Evolutionary conservation across 2,888 invertebrate genomes (phyloP).

Genomic region (Campopleginae sp.): DNA sequence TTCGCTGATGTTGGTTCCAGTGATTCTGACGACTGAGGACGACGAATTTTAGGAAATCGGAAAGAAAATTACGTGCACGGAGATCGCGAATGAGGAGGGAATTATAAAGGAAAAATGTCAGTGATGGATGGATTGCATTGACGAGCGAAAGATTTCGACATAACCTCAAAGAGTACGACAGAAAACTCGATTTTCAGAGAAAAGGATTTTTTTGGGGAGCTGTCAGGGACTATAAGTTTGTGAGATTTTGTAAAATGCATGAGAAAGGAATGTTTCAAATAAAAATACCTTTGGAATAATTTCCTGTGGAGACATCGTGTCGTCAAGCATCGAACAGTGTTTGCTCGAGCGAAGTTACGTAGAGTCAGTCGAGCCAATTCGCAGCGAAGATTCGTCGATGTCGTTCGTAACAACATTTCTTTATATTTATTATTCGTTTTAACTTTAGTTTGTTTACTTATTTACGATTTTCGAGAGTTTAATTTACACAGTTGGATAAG

Average conservation of each 20-base stretch:
- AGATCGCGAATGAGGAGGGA: slow-evolving; percentile 24
- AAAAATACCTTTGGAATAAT: slow-evolving; percentile 86
- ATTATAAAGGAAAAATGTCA: background rate
- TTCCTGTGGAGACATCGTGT: slow-evolving; percentile 88
- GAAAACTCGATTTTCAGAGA: background rate
- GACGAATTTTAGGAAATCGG: background rate
- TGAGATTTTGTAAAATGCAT: background rate
- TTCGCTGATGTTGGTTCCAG: slow-evolving; percentile 72
- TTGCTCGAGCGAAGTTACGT: slow-evolving; percentile 86
- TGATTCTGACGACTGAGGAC: slow-evolving; percentile 78
- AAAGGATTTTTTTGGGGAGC: background rate
- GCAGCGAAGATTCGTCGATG: slow-evolving; percentile 88
- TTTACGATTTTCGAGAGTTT: background rate
- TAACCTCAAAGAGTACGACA: slow-evolving; percentile 67
- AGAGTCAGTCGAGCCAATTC: slow-evolving; percentile 88
- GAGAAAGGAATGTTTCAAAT: background rate
- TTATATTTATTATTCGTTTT: slow-evolving; percentile 10
- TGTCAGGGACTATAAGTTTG: background rate
- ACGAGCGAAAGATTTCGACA: background rate
- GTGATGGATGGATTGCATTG: background rate
- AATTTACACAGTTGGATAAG: slow-evolving; percentile 16
- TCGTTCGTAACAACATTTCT: slow-evolving; percentile 88
- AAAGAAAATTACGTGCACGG: slow-evolving; percentile 2
- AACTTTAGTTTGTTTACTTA: background rate
- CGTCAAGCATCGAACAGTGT: slow-evolving; percentile 86